Evolutionary conservation across 2,113 vertebrate genomes (phyloP).

Genomic region (Oryzias melastigma): DNA sequence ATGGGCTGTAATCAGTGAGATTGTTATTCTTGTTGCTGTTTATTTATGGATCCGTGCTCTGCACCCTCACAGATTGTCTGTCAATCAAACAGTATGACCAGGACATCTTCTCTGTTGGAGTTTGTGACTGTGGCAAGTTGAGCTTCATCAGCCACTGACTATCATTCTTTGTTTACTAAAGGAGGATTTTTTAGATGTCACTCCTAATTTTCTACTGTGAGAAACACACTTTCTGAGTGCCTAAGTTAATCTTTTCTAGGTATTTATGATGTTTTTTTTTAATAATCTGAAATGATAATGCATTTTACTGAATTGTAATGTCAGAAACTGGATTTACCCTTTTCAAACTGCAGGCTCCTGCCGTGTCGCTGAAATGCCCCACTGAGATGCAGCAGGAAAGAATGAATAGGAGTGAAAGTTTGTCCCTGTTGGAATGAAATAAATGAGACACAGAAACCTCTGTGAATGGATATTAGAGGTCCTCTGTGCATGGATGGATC

Average conservation of each 20-base stretch:
- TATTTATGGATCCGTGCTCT: slow-evolving; percentile 4
- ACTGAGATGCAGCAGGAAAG: neutral
- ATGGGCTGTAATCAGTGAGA: slow-evolving; percentile 24
- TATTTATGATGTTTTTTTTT: too few species aligned
- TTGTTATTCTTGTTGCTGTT: slow-evolving; percentile 9
- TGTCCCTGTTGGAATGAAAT: neutral
- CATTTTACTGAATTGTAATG: too few species aligned
- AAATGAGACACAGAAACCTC: too few species aligned
- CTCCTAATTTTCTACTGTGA: too few species aligned
- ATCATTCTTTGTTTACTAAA: neutral
- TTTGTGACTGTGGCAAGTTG: slow-evolving; percentile 18
- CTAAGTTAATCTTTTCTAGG: too few species aligned
- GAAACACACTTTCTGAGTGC: too few species aligned
- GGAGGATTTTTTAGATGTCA: too few species aligned
- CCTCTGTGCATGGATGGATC: too few species aligned
- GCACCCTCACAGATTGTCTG: slow-evolving; percentile 21
- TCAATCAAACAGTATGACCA: slow-evolving; percentile 34
- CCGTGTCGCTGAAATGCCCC: neutral
- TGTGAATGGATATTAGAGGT: too few species aligned
- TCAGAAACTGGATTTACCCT: neutral
- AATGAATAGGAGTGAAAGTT: neutral
- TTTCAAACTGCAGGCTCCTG: neutral
- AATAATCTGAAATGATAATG: too few species aligned
- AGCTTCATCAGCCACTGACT: slow-evolving; percentile 7
- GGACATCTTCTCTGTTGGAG: slow-evolving; percentile 10